Percentiles rank a stretch among this genome's conserved stretches.
Evolutionary conservation across 1,140 invertebrate genomes (phyloP).

Genomic region (Habropoda laboriosa): DNA sequence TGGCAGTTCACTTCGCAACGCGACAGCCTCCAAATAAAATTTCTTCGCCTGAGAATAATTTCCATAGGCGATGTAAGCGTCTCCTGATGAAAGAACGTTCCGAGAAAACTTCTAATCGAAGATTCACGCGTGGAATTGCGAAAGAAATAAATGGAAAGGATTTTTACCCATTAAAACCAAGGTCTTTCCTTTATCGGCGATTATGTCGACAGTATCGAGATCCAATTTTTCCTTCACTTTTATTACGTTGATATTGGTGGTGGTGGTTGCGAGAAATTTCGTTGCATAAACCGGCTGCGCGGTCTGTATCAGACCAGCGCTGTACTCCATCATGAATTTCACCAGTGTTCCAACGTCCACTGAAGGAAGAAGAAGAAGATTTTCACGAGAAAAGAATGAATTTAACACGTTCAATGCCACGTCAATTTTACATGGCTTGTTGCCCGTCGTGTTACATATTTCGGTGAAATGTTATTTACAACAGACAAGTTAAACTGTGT

Average conservation of each 20-base stretch:
- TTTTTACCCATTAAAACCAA: constrained; percentile 54
- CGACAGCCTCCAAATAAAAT: constrained; percentile 52
- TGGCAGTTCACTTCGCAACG: not conserved
- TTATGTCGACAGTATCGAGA: not conserved
- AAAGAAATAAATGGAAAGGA: too few species aligned
- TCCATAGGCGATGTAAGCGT: constrained; percentile 58
- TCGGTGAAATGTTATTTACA: too few species aligned
- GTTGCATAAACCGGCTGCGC: constrained; percentile 55
- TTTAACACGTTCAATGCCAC: too few species aligned
- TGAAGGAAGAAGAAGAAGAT: too few species aligned
- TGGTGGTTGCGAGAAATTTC: constrained; percentile 44
- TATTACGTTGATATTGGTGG: constrained; percentile 5
- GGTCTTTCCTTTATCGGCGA: constrained; percentile 36
- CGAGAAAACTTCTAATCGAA: not conserved
- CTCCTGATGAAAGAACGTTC: constrained; percentile 55
- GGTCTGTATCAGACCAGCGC: constrained; percentile 58
- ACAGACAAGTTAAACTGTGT: too few species aligned
- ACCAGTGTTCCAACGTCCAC: constrained; percentile 37
- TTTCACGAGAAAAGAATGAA: too few species aligned
- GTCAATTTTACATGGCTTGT: too few species aligned
- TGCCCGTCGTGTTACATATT: too few species aligned
- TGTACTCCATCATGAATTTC: constrained; percentile 59
- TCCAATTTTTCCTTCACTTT: not conserved
- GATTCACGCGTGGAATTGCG: not conserved
- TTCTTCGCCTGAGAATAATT: constrained; percentile 59